phyloP scores from a whole-genome alignment of 1,140 invertebrate species.

The Paramacrobiotus metropolitanus region DNA sequence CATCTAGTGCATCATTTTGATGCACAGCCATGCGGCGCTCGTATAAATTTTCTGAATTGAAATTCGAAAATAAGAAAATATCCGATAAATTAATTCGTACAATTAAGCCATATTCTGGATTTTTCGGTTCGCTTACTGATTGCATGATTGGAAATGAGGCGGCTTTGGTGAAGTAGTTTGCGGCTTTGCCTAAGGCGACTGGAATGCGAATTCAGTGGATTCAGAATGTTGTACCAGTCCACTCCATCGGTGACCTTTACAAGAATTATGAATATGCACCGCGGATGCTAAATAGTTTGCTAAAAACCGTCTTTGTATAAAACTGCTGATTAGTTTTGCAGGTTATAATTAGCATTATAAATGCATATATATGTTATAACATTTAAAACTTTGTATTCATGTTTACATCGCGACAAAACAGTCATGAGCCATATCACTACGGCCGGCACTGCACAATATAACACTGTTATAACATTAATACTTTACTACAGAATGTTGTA shows the following conservation, averaged over 20 bases:
- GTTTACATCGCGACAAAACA: too few species aligned
- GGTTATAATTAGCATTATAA: too few species aligned
- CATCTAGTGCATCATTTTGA: constrained; percentile 19
- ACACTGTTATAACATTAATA: too few species aligned
- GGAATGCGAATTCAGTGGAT: constrained; percentile 5
- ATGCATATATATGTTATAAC: too few species aligned
- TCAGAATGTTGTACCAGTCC: constrained; percentile 55
- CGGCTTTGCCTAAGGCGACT: constrained; percentile 7
- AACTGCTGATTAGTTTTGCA: not conserved
- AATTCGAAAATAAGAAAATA: not conserved
- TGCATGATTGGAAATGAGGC: constrained; percentile 6
- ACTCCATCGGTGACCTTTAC: constrained; percentile 30
- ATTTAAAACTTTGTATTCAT: too few species aligned
- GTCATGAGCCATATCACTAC: too few species aligned
- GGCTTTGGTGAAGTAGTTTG: not conserved
- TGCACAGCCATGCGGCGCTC: constrained; percentile 13
- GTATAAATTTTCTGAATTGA: constrained; percentile 9
- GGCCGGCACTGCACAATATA: too few species aligned
- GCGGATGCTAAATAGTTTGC: too few species aligned
- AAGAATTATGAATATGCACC: constrained; percentile 4
- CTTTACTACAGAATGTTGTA: too few species aligned
- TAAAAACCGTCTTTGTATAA: not conserved
- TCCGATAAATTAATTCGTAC: constrained; percentile 7
- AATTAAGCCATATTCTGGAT: constrained; percentile 1
- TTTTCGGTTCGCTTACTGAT: not conserved